Conservation (phyloP, 2,797 vertebrate species). For the Babyrousa celebensis region DNA sequence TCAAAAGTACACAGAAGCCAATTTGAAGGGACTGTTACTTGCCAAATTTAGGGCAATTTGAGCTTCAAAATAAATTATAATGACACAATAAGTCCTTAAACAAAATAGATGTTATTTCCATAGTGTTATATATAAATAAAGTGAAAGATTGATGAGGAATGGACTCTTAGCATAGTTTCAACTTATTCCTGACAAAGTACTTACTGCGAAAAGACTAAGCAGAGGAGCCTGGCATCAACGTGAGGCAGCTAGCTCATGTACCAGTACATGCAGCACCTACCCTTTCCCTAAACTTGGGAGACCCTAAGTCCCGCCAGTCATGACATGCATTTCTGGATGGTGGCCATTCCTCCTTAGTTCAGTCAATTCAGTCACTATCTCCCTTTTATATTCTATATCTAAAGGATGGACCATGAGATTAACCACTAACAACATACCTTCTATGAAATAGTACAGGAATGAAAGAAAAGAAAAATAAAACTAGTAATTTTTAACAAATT, state of each 20-base stretch:
- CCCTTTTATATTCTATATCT: neutral
- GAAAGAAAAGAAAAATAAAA: conserved; percentile 25
- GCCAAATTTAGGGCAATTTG: neutral
- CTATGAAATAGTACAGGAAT: neutral
- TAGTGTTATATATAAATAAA: neutral
- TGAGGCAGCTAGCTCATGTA: neutral
- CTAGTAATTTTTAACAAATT: neutral
- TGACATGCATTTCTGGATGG: neutral
- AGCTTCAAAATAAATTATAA: conserved; percentile 41
- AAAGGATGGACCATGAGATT: neutral
- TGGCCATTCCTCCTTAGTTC: neutral
- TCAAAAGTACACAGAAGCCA: neutral
- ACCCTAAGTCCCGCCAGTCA: neutral
- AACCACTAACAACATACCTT: neutral
- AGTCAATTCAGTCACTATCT: neutral
- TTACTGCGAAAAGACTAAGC: neutral
- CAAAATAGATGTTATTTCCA: neutral
- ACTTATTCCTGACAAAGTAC: neutral
- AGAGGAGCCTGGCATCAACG: neutral
- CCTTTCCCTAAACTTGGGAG: neutral
- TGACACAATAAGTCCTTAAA: neutral
- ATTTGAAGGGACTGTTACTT: neutral
- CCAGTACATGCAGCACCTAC: neutral
- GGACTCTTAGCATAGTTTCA: neutral
- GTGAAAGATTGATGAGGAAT: neutral